phyloP scores from a whole-genome alignment of 2,888 invertebrate species.

The Abscondita cerata region DNA sequence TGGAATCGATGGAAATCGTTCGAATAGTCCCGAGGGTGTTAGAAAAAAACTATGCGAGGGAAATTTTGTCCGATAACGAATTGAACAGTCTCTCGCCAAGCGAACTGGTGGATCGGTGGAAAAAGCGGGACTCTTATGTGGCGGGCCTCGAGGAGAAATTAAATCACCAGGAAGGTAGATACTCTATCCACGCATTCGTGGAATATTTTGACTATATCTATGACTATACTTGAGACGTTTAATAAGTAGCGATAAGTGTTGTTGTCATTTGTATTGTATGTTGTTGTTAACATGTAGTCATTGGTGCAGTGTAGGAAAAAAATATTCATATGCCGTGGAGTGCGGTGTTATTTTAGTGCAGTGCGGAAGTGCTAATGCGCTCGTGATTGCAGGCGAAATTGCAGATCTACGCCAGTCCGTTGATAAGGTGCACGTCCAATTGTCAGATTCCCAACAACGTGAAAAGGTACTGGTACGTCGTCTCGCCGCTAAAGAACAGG shows the following conservation, averaged over 20 bases:
- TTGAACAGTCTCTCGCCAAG: conserved; percentile 69
- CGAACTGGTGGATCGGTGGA: conserved; percentile 74
- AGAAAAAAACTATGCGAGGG: conserved; percentile 60
- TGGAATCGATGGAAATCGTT: conserved; percentile 46
- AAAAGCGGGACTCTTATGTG: conserved; percentile 78
- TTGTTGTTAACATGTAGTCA: conserved; percentile 31
- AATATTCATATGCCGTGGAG: conserved; percentile 34
- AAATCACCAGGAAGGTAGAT: conserved; percentile 79
- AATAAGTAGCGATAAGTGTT: conserved; percentile 37
- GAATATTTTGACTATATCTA: conserved; percentile 43
- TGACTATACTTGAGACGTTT: conserved; percentile 42
- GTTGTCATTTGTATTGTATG: conserved; percentile 36
- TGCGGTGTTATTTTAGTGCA: conserved; percentile 36
- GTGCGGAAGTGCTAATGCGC: conserved; percentile 42
- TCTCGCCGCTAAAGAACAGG: conserved; percentile 94
- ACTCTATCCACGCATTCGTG: conserved; percentile 55
- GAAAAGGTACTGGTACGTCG: conserved; percentile 92
- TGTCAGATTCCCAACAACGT: conserved; percentile 85
- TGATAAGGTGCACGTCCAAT: conserved; percentile 81
- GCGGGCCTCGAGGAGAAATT: conserved; percentile 76
- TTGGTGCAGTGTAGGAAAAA: conserved; percentile 38
- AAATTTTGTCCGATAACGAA: conserved; percentile 70
- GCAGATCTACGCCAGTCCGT: conserved; percentile 77
- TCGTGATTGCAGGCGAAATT: conserved; percentile 69
- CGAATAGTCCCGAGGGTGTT: conserved; percentile 63